Conservation (phyloP, 2,888 invertebrate genomes). For the Thecophora atra region DNA sequence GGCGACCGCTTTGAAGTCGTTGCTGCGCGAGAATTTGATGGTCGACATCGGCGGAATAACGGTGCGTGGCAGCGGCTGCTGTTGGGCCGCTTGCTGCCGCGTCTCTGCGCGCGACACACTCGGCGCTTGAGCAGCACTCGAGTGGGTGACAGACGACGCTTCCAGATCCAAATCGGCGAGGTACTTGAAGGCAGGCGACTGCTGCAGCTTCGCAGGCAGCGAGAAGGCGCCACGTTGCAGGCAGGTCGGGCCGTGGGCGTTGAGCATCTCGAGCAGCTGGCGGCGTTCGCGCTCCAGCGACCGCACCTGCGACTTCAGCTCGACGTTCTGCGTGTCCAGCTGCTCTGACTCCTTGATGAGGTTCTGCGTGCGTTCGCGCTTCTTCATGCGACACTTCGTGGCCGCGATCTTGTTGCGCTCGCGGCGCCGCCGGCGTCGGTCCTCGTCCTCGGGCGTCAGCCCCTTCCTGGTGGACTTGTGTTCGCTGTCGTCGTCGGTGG, state of each 20-base stretch:
- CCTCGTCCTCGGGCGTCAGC: conserved; percentile 91
- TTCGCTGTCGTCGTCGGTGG: conserved; percentile 69
- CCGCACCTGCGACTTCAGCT: conserved; percentile 84
- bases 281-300: conserved; percentile 82
- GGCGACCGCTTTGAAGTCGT: conserved; percentile 53
- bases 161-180: conserved; percentile 60
- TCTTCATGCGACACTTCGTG: conserved; percentile 93
- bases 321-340: conserved; percentile 84
- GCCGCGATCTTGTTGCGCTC: conserved; percentile 95
- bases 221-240: conserved; percentile 65
- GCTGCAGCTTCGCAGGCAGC: conserved; percentile 59
- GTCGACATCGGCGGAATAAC: conserved; percentile 65
- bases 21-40: conserved; percentile 60
- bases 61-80: conserved; percentile 53
- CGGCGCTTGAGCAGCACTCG: conserved; percentile 23
- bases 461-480: conserved; percentile 66
- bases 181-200: conserved; percentile 64
- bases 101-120: neutral
- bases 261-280: conserved; percentile 81
- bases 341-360: conserved; percentile 87
- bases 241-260: conserved; percentile 78
- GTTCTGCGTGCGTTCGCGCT: conserved; percentile 87
- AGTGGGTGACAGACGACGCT: conserved; percentile 30
- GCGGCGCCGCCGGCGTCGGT: conserved; percentile 82
- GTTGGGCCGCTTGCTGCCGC: conserved; percentile 40